Evolutionary conservation across 2,113 vertebrate species (phyloP).

Genomic region (Cyprinodon variegatus): DNA sequence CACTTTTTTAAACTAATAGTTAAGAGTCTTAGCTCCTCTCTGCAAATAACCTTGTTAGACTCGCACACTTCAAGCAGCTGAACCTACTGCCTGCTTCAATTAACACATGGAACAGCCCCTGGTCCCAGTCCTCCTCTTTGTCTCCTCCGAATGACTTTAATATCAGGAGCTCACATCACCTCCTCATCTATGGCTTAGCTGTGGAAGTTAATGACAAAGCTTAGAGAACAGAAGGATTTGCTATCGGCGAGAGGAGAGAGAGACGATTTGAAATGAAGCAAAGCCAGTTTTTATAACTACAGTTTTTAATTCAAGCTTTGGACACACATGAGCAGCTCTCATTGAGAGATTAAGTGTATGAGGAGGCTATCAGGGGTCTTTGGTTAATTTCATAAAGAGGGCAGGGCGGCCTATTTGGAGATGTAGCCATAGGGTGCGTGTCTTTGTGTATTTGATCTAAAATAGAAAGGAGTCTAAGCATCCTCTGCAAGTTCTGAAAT

Average conservation of each 20-base stretch:
- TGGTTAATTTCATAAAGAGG: slow-evolving; percentile 69
- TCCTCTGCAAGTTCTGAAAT: too few species aligned
- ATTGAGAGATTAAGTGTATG: slow-evolving; percentile 75
- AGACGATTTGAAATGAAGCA: slow-evolving; percentile 71
- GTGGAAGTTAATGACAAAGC: slow-evolving; percentile 78
- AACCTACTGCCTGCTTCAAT: slow-evolving; percentile 59
- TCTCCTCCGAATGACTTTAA: slow-evolving; percentile 72
- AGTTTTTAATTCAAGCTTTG: slow-evolving; percentile 79
- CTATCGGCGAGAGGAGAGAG: slow-evolving; percentile 71
- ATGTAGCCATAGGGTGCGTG: slow-evolving; percentile 36
- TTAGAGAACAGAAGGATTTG: slow-evolving; percentile 66
- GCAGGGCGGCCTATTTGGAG: slow-evolving; percentile 42
- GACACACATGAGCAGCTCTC: slow-evolving; percentile 79
- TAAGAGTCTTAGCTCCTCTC: background rate
- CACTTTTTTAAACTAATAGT: background rate
- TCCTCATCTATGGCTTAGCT: slow-evolving; percentile 72
- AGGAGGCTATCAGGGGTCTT: slow-evolving; percentile 68
- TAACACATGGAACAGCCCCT: slow-evolving; percentile 57
- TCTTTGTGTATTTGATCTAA: slow-evolving; percentile 34
- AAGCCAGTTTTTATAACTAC: slow-evolving; percentile 54
- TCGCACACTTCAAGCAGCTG: slow-evolving; percentile 26
- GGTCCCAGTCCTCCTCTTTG: slow-evolving; percentile 50
- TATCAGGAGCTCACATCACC: slow-evolving; percentile 74
- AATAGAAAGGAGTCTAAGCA: slow-evolving; percentile 2
- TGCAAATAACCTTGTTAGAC: slow-evolving; percentile 7